Evolutionary conservation across 1,140 invertebrate genomes (phyloP).

Genomic region (Manduca sexta): DNA sequence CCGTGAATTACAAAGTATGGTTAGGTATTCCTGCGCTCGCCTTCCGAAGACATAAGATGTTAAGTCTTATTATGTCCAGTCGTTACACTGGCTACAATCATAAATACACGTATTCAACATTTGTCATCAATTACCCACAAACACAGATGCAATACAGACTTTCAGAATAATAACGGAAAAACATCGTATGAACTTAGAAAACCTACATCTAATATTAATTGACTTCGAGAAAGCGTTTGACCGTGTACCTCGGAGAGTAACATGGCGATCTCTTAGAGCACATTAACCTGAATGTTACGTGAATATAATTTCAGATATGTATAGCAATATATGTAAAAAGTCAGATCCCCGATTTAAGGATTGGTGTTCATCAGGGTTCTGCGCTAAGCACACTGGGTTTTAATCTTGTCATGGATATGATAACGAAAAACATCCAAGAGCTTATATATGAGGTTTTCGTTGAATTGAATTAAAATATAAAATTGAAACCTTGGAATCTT

Average conservation of each 20-base stretch:
- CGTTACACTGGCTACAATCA: too few species aligned
- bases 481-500: too few species aligned
- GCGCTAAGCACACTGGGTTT: constrained; percentile 15
- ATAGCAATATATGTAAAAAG: constrained; percentile 7
- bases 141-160: constrained; percentile 15
- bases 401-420: constrained; percentile 13
- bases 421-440: constrained; percentile 4
- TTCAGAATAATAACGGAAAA: constrained; percentile 22
- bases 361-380: constrained; percentile 19
- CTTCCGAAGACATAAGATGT: too few species aligned
- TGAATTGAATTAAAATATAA: too few species aligned
- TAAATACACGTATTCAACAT: too few species aligned
- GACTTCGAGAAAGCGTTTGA: constrained; percentile 26
- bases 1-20: too few species aligned
- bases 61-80: too few species aligned
- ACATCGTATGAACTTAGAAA: constrained; percentile 5
- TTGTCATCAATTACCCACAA: too few species aligned
- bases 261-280: constrained; percentile 16
- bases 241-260: constrained; percentile 9
- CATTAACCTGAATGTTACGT: constrained; percentile 15
- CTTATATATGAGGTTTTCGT: too few species aligned
- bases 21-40: too few species aligned
- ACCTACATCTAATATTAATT: constrained; percentile 20
- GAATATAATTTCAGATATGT: constrained; percentile 16
- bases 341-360: constrained; percentile 11